A percentile compares a stretch with the other conserved stretches of the same genome.
Conservation (phyloP, 2,888 invertebrate species). For the Scaptomyza polygonia region DNA sequence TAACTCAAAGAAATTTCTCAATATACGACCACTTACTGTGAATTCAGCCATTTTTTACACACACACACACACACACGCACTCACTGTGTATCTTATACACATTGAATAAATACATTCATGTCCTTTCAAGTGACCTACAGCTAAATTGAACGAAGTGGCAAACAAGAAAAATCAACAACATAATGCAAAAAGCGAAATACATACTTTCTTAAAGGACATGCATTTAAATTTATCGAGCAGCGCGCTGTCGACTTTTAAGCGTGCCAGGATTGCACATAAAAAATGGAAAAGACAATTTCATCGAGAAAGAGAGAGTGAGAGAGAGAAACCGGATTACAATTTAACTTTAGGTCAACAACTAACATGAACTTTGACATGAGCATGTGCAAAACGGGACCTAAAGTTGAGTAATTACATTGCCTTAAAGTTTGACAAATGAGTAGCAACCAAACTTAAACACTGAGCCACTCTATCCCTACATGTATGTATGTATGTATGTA, state of each 20-base stretch:
- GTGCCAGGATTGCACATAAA: neutral
- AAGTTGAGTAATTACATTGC: constrained; percentile 40
- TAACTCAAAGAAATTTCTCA: constrained; percentile 44
- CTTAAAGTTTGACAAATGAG: constrained; percentile 41
- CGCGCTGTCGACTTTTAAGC: neutral
- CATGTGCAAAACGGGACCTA: constrained; percentile 28
- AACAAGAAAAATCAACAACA: neutral
- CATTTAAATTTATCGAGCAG: constrained; percentile 26
- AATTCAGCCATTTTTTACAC: neutral
- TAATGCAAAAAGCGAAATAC: constrained; percentile 4
- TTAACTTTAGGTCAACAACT: constrained; percentile 38
- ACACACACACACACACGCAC: neutral
- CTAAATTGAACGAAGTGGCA: neutral
- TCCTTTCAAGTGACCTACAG: neutral
- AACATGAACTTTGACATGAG: constrained; percentile 31
- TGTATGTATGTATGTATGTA: constrained; percentile 1
- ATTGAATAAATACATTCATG: neutral
- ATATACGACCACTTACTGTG: constrained; percentile 29
- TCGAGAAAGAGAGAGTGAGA: neutral
- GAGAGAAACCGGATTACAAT: constrained; percentile 24
- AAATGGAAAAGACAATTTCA: constrained; percentile 16
- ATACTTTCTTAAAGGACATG: constrained; percentile 9
- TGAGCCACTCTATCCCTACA: constrained; percentile 1
- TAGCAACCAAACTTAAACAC: constrained; percentile 26
- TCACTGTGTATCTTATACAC: too few relatives aligned